These are phyloP conservation scores for Callosobruchus maculatus DNA, from an alignment of 2,888 invertebrate genomes.

Conservation along the genomic window DNA sequence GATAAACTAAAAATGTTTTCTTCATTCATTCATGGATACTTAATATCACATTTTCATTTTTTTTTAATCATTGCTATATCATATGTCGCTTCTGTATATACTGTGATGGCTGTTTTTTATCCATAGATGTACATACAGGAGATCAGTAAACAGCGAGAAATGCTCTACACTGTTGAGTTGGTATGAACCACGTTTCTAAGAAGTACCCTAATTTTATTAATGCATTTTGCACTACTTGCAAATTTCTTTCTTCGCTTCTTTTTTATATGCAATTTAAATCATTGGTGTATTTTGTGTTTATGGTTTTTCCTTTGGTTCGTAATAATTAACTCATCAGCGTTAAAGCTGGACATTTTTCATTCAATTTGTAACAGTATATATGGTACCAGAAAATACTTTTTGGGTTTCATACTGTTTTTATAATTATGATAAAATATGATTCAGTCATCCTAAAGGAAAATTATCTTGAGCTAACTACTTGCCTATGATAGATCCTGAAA, in stretches of 20 bases:
- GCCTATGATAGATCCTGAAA: too few relatives aligned
- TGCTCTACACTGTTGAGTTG: slow-evolving; percentile 80
- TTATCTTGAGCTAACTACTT: too few relatives aligned
- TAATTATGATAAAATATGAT: too few relatives aligned
- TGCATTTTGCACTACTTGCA: neutral
- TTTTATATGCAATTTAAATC: slow-evolving; percentile 10
- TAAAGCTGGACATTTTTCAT: neutral
- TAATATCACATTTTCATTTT: slow-evolving; percentile 3
- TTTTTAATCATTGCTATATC: slow-evolving; percentile 20
- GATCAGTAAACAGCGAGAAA: slow-evolving; percentile 83
- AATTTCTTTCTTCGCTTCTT: neutral
- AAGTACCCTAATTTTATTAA: neutral
- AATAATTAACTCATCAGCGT: neutral
- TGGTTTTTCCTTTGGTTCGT: neutral
- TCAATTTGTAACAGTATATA: neutral
- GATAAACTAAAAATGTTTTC: neutral
- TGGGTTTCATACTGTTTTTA: too few relatives aligned
- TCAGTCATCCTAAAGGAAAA: too few relatives aligned
- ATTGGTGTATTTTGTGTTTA: slow-evolving; percentile 10
- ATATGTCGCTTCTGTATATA: slow-evolving; percentile 45
- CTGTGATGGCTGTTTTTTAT: slow-evolving; percentile 49
- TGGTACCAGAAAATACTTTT: too few relatives aligned
- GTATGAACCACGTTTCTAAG: slow-evolving; percentile 51
- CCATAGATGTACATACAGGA: slow-evolving; percentile 83
- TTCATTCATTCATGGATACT: neutral